Evolutionary conservation across 2,797 vertebrate genomes (phyloP).

Genomic region (Orestias chungarensis): DNA sequence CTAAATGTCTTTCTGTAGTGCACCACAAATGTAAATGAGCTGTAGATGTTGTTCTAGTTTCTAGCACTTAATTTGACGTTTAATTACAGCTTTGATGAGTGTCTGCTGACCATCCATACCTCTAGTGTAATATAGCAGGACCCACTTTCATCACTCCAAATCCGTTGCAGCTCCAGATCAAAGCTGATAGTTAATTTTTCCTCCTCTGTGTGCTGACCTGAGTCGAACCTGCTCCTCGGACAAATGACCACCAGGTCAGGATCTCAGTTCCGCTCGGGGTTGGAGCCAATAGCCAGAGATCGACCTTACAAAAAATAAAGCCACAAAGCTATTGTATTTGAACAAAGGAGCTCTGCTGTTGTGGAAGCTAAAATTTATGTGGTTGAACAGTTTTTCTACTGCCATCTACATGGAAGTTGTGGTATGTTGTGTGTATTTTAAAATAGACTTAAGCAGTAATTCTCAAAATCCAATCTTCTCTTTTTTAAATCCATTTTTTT

Average conservation of each 20-base stretch:
- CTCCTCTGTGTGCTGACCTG: conserved; percentile 67
- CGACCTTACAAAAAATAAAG: conserved; percentile 58
- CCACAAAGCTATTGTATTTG: conserved; percentile 17
- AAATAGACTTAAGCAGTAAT: not conserved
- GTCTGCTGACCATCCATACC: conserved; percentile 48
- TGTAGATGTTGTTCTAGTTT: not conserved
- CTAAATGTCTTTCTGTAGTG: not conserved
- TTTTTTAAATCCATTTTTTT: not conserved
- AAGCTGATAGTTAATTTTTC: conserved; percentile 63
- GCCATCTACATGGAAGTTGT: conserved; percentile 34
- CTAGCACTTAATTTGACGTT: conserved; percentile 1
- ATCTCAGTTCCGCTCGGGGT: conserved; percentile 72
- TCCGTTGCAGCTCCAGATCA: conserved; percentile 69
- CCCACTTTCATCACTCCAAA: conserved; percentile 72
- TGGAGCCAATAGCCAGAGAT: conserved; percentile 55
- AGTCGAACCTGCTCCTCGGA: conserved; percentile 65
- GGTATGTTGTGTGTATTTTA: conserved; percentile 2
- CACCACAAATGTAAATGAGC: not conserved
- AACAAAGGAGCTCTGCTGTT: conserved; percentile 13
- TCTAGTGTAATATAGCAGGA: conserved; percentile 70
- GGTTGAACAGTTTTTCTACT: conserved; percentile 4
- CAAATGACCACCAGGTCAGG: conserved; percentile 78
- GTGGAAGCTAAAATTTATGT: not conserved
- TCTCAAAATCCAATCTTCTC: not conserved
- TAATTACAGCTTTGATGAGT: conserved; percentile 41